Conservation (phyloP, 2,113 vertebrate genomes). For the Cheirogaleus medius region DNA sequence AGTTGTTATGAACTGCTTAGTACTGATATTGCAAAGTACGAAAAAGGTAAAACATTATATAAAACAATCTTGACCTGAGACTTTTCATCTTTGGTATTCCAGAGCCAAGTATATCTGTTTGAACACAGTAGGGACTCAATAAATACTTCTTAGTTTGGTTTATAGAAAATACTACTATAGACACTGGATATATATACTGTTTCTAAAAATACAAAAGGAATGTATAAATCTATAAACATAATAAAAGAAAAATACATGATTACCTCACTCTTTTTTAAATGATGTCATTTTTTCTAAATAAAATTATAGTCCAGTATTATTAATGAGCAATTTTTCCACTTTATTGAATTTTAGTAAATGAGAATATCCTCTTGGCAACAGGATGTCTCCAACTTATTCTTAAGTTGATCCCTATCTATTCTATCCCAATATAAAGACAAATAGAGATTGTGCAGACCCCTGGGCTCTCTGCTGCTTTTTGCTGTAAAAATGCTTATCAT, state of each 20-base stretch:
- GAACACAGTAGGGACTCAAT: neutral
- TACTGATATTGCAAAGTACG: neutral
- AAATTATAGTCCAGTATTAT: neutral
- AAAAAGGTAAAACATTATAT: neutral
- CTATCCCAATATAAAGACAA: neutral
- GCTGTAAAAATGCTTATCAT: neutral
- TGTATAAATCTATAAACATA: neutral
- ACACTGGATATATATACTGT: neutral
- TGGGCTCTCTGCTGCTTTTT: neutral
- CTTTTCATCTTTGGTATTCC: neutral
- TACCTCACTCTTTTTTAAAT: neutral
- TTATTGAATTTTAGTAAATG: slow-evolving; percentile 46
- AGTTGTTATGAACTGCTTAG: neutral
- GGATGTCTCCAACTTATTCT: neutral
- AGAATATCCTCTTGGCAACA: slow-evolving; percentile 1
- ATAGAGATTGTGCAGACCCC: neutral
- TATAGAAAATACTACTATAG: neutral
- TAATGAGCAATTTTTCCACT: neutral
- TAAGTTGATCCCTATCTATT: slow-evolving; percentile 3
- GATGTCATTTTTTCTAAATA: neutral
- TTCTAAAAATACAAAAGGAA: neutral
- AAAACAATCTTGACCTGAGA: neutral
- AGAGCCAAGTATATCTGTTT: neutral
- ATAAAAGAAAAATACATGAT: neutral
- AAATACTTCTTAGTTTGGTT: neutral